Evolutionary conservation across 2,888 invertebrate genomes (phyloP).

Genomic region (Trichopria drosophilae): DNA sequence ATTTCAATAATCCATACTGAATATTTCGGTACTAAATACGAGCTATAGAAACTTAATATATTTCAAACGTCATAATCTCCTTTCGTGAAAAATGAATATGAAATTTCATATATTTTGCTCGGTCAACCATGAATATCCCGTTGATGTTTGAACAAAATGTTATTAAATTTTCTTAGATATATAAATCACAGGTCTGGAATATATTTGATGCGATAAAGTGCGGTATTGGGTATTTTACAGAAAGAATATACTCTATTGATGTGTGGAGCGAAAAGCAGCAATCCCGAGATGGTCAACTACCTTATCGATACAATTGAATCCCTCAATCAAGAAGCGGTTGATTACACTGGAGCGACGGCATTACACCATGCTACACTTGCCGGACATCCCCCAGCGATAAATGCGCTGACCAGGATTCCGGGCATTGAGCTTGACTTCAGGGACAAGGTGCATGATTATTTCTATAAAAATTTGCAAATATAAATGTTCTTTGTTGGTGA

Average conservation of each 20-base stretch:
- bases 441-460: slow-evolving; percentile 75
- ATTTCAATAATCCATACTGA: no score
- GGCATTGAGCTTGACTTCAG: slow-evolving; percentile 70
- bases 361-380: slow-evolving; percentile 76
- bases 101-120: no score
- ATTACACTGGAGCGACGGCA: slow-evolving; percentile 73
- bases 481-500: no score
- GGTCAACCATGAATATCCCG: no score
- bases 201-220: slow-evolving; percentile 4
- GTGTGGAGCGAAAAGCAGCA: slow-evolving; percentile 41
- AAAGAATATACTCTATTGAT: slow-evolving; percentile 74
- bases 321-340: slow-evolving; percentile 65
- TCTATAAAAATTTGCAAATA: no score
- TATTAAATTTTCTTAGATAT: no score
- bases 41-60: no score
- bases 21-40: no score
- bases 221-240: slow-evolving; percentile 55
- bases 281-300: slow-evolving; percentile 64
- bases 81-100: no score
- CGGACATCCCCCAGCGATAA: slow-evolving; percentile 70
- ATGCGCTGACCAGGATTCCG: slow-evolving; percentile 62
- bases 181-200: background rate
- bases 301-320: slow-evolving; percentile 65
- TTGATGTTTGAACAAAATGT: no score
- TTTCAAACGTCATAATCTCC: no score